Base-by-base conservation (phyloP, 1,140 invertebrate genomes). In the Atta colombica region DNA sequence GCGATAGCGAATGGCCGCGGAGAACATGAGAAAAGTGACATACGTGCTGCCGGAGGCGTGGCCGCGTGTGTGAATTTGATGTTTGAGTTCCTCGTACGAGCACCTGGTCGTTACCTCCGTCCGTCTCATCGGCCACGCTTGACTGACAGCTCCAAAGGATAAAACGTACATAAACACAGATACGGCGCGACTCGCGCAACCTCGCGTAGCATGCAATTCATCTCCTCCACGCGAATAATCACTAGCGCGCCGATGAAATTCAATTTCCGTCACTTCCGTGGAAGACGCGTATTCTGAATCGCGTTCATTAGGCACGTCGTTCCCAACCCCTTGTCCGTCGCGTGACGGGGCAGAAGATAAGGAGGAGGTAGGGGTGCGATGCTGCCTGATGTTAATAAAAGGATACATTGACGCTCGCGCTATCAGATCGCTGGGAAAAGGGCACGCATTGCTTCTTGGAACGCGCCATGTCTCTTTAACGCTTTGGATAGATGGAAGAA, bases 251-350 rank as follows among this genome's bases (percentile, higher is more conserved):
- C 75, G 88, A 89, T 89, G 88, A 89, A 89, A 89, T 89, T 89
- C 88, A 81, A 89, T 87, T 89, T 89, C 88, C 69, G 88, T 89
- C 77, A 87, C 72, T 89, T 87, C 87, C 81, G 68, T 86, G 88
- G 65, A 77, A 86, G 87, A 80, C 75, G 85, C 75, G 75, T 80
- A 86, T 90, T 78, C 77, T 63, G 75, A 90, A 88, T 89, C 90
- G 85, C 89, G 91, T 90, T 75, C 90, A 88, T 88, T 87, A 86
- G 71, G 87, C 89, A 71, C 88, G 21, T n/a, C 74, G 77, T 78
- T 55, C 78, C 61, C 66, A 39, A 84, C 65, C 35, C 80, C 80
- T 82, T 82, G 80, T 58, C 51, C 66, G 25, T 82, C 35, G 60
- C 72, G 61, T 85, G 53, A 51, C 86, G 77, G 77, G 28, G 71